Evolutionary conservation across 2,797 vertebrate genomes (phyloP).

Genomic region (Xerus rutilus): DNA sequence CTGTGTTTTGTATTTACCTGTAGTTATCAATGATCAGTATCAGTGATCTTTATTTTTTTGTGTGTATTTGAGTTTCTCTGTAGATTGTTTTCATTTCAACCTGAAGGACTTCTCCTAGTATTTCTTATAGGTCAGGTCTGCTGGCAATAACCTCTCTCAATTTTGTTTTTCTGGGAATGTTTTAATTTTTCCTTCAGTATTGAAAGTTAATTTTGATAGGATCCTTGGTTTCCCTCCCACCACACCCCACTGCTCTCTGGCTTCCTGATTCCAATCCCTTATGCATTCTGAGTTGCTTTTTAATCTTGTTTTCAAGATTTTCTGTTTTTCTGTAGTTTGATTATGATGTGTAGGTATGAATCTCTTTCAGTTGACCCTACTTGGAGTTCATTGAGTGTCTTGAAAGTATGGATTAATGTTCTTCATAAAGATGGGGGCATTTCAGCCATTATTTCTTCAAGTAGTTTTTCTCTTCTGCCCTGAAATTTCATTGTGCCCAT

Average conservation of each 20-base stretch:
- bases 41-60: background rate
- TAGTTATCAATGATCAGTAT: background rate
- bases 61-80: background rate
- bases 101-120: background rate
- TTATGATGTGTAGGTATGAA: background rate
- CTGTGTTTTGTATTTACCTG: background rate
- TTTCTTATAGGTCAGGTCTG: background rate
- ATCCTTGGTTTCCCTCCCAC: background rate
- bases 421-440: background rate
- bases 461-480: background rate
- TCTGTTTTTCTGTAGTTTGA: background rate
- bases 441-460: background rate
- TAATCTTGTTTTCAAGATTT: background rate
- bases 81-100: conserved; percentile 1
- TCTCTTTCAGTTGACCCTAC: background rate
- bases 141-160: background rate
- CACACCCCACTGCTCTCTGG: background rate
- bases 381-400: background rate
- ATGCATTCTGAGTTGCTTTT: background rate
- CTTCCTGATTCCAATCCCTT: background rate
- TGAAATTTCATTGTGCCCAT: background rate
- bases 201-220: conserved; percentile 20
- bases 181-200: conserved; percentile 20
- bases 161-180: background rate
- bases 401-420: conserved; percentile 23